Percentiles rank a stretch among this genome's conserved stretches.
Conservation (phyloP, 2,113 vertebrate genomes). For the Alces alces region DNA sequence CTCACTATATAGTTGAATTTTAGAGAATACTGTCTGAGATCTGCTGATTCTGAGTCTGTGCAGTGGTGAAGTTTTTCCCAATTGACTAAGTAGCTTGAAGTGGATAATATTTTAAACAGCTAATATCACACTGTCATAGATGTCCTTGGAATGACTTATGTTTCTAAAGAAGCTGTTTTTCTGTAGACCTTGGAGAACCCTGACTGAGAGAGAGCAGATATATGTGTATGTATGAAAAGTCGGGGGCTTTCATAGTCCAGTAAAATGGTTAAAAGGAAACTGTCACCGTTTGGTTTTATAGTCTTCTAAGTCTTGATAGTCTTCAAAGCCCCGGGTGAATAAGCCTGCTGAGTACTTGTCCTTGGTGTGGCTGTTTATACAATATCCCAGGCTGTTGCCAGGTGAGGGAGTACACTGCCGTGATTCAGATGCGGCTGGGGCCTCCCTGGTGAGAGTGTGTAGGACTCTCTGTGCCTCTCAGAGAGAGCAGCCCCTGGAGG, state of each 20-base stretch:
- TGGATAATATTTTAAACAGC: background rate
- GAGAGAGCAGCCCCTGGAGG: background rate
- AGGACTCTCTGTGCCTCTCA: accelerated
- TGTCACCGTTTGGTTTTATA: background rate
- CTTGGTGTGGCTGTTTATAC: conserved; percentile 11
- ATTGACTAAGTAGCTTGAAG: background rate
- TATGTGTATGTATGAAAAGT: background rate
- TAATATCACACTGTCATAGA: background rate
- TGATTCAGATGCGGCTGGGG: background rate
- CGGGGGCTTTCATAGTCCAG: background rate
- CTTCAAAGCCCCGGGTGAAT: conserved; percentile 29
- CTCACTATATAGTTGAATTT: background rate
- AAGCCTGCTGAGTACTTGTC: background rate
- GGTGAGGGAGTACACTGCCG: background rate
- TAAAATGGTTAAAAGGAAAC: conserved; percentile 4
- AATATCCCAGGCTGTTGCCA: background rate
- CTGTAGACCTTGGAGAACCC: background rate
- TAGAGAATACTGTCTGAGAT: background rate
- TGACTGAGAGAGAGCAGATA: background rate
- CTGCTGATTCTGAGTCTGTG: background rate
- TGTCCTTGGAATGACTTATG: background rate
- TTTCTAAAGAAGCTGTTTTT: background rate
- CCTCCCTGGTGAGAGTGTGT: background rate
- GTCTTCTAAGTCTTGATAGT: conserved; percentile 31
- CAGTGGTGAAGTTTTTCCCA: background rate